Conservation (phyloP, 2,113 vertebrate species). For the Odocoileus hemionus region DNA sequence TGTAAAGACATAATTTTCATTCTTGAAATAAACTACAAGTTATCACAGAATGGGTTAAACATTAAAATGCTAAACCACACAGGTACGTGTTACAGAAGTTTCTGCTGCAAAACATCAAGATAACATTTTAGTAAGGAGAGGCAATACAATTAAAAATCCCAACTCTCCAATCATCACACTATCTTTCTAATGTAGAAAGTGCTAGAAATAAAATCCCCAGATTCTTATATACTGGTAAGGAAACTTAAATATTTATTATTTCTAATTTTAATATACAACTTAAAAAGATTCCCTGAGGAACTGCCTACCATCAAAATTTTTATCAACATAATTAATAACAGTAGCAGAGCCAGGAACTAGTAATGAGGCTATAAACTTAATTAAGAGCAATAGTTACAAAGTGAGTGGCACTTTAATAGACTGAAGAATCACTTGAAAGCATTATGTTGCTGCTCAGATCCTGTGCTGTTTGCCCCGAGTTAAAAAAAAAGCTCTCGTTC, state of each 20-base stretch:
- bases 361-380: conserved; percentile 49
- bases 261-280: conserved; percentile 44
- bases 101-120: conserved; percentile 55
- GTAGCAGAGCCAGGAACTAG: conserved; percentile 41
- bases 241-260: conserved; percentile 51
- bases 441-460: background rate
- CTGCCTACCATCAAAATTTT: conserved; percentile 34
- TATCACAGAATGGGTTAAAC: conserved; percentile 42
- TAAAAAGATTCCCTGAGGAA: conserved; percentile 15
- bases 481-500: background rate
- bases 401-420: conserved; percentile 34
- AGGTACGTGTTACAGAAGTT: conserved; percentile 56
- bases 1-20: conserved; percentile 42
- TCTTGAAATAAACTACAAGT: conserved; percentile 33
- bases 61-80: background rate
- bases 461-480: background rate
- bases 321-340: conserved; percentile 60
- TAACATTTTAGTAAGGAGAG: conserved; percentile 5
- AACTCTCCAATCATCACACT: background rate
- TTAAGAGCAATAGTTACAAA: conserved; percentile 50
- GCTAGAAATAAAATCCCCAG: background rate
- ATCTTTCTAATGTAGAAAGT: background rate
- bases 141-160: conserved; percentile 21
- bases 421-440: conserved; percentile 1
- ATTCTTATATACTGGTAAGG: conserved; percentile 29